Conservation (phyloP, 2,797 vertebrate species). For the Poliocrania exsul region DNA sequence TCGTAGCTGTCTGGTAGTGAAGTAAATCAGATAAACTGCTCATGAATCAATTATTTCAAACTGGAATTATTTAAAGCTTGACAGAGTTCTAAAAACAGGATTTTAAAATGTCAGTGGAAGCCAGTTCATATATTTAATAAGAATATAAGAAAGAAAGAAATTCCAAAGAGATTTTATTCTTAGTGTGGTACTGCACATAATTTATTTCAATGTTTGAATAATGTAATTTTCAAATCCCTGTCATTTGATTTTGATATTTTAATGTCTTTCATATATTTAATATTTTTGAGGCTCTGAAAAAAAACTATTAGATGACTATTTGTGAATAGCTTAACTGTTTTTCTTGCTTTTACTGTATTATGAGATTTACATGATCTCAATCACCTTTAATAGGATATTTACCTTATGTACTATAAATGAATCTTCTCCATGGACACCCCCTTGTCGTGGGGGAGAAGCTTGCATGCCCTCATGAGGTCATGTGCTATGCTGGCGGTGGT, state of each 20-base stretch:
- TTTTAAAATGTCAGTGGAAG: constrained; percentile 8
- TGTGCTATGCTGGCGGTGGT: too few relatives aligned
- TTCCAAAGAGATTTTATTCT: not conserved
- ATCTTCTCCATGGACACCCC: not conserved
- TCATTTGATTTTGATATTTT: not conserved
- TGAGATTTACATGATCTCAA: not conserved
- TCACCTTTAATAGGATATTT: not conserved
- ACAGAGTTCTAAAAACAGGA: not conserved
- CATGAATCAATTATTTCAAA: constrained; percentile 27
- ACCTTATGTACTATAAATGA: not conserved
- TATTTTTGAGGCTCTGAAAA: not conserved
- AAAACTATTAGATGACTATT: not conserved
- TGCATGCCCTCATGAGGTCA: too few relatives aligned
- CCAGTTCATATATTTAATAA: not conserved
- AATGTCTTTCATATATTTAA: not conserved
- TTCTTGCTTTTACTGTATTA: not conserved
- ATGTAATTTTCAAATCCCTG: not conserved
- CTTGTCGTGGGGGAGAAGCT: too few relatives aligned
- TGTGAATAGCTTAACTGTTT: not conserved
- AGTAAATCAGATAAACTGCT: constrained; percentile 31
- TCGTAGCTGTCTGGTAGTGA: not conserved
- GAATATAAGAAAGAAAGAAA: not conserved
- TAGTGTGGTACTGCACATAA: not conserved
- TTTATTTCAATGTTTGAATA: constrained; percentile 5
- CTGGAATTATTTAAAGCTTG: constrained; percentile 8